Conservation (phyloP, 2,797 vertebrate species). For the Amblyopsis hoosieri region DNA sequence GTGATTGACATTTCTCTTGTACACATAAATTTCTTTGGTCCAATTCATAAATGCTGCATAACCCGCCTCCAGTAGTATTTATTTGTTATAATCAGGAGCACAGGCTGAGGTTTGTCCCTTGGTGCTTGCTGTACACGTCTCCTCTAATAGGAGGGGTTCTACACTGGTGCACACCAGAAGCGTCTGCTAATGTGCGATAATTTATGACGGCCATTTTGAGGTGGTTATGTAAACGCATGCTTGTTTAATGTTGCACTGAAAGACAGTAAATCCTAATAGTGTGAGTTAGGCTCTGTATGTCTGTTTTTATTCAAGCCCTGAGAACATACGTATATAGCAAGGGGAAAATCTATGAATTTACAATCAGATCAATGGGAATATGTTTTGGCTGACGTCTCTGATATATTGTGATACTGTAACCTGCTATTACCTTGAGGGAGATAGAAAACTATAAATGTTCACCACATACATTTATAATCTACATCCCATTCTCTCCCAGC, state of each 20-base stretch:
- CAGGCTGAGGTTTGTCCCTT: conserved; percentile 62
- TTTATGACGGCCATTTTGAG: conserved; percentile 65
- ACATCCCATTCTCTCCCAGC: conserved; percentile 4
- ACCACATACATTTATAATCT: neutral
- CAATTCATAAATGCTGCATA: conserved; percentile 51
- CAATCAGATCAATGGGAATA: no score
- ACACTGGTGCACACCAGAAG: conserved; percentile 47
- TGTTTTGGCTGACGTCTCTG: no score
- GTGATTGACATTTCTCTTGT: conserved; percentile 44
- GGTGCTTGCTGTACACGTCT: conserved; percentile 39
- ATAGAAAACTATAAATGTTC: neutral
- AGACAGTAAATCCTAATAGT: conserved; percentile 67
- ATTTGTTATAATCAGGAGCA: conserved; percentile 76
- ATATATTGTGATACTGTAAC: no score
- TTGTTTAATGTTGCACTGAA: conserved; percentile 70
- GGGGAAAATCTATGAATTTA: neutral
- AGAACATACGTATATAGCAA: conserved; percentile 13
- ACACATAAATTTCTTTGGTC: conserved; percentile 45
- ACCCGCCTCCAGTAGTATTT: conserved; percentile 64
- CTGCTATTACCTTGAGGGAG: neutral
- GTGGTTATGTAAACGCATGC: conserved; percentile 63
- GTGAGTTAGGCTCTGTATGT: conserved; percentile 38
- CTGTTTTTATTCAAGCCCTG: conserved; percentile 28
- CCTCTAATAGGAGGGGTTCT: conserved; percentile 38
- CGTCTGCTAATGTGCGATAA: conserved; percentile 54